Conservation (phyloP, 1,140 invertebrate species). For the Cyclargus thomasi region DNA sequence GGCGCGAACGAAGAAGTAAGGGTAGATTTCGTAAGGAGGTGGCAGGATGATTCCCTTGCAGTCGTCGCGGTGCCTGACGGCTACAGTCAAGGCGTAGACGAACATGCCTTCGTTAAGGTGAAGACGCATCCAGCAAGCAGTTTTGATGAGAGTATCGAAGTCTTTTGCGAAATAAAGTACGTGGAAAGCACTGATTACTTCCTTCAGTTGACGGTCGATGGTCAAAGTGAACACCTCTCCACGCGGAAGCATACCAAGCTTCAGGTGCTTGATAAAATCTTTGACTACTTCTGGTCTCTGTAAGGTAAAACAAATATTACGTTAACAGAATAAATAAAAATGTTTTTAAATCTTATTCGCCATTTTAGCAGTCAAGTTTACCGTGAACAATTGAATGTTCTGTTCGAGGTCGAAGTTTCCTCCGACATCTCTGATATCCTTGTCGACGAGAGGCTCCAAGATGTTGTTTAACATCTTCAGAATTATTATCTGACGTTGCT, state of each 20-base stretch:
- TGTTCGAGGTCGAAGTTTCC: background rate
- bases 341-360: too few species aligned
- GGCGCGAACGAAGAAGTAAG: slow-evolving; percentile 78
- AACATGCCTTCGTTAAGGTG: slow-evolving; percentile 80
- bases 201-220: slow-evolving; percentile 77
- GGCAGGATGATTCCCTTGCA: slow-evolving; percentile 78
- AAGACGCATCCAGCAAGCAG: slow-evolving; percentile 78
- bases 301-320: slow-evolving; percentile 26
- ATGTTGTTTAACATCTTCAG: slow-evolving; percentile 7
- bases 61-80: slow-evolving; percentile 78
- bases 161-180: slow-evolving; percentile 82
- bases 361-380: background rate
- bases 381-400: background rate
- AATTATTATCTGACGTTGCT: background rate
- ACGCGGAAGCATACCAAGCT: slow-evolving; percentile 75
- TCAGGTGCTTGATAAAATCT: slow-evolving; percentile 76
- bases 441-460: slow-evolving; percentile 1
- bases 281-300: slow-evolving; percentile 77
- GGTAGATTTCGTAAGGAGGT: slow-evolving; percentile 81
- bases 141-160: slow-evolving; percentile 76
- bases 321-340: too few species aligned
- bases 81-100: slow-evolving; percentile 77
- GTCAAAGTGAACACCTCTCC: slow-evolving; percentile 79
- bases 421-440: background rate
- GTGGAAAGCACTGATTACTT: slow-evolving; percentile 80